phyloP scores from a whole-genome alignment of 2,888 invertebrate species.

The Oligia latruncula region DNA sequence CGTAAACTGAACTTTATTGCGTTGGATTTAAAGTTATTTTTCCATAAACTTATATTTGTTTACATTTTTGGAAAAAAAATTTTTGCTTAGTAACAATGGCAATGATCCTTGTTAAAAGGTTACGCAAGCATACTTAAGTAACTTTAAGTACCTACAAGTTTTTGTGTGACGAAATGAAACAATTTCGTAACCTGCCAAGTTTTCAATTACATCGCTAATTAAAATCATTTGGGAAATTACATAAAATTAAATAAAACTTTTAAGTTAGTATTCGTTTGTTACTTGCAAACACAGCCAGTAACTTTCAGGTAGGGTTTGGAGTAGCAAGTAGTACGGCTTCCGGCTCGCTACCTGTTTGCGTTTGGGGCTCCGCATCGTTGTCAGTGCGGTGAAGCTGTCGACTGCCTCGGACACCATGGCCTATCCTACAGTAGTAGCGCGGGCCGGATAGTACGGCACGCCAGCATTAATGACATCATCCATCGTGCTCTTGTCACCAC shows the following conservation, averaged over 20 bases:
- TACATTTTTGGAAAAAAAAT: background rate
- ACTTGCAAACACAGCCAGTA: background rate
- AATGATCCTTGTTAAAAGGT: background rate
- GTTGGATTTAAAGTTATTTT: no score
- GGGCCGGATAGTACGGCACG: no score
- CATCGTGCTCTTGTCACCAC: no score
- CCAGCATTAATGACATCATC: no score
- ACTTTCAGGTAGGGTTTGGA: conserved; percentile 14
- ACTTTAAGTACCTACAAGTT: background rate
- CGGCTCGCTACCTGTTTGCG: no score
- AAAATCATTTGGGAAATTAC: conserved; percentile 44
- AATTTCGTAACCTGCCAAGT: conserved; percentile 25
- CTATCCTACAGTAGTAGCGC: no score
- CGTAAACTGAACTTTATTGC: no score
- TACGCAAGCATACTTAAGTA: background rate
- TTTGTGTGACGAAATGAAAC: conserved; percentile 37
- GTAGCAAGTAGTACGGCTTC: background rate
- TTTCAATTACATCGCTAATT: conserved; percentile 52
- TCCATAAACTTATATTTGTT: no score
- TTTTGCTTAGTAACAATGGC: background rate
- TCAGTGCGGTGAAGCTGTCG: no score
- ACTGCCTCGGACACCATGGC: no score
- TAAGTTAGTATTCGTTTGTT: conserved; percentile 27
- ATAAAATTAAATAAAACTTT: conserved; percentile 48
- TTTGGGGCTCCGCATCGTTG: no score